Evolutionary conservation across 2,113 vertebrate species (phyloP), one percentile per base, ranked within the genome.

Genomic region (Emberiza fucata): DNA sequence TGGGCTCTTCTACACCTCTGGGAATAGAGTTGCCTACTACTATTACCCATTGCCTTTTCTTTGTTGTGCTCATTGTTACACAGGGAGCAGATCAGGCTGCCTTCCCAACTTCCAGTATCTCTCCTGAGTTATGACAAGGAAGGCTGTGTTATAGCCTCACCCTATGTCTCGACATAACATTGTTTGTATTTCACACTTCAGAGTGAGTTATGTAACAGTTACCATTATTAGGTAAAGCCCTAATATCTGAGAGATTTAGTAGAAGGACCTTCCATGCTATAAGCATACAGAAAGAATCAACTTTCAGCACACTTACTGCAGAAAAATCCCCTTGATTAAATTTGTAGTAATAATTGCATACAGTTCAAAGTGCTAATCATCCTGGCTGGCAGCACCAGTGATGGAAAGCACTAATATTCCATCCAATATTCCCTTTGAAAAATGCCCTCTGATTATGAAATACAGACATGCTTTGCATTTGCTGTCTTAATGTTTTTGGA

Each of bases 281-380:
- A 31, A 15, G 31, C 24, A 53, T 50, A 60, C 45, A 73, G 79
- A 86, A 86, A 86, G 40, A 76, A 51, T 24, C 27, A 86, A 71
- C 57, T 94, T 92, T 57, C 90, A 73, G 59, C n/a, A 78, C 16
- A 42, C 5, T 92, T 87, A 68, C 60, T 91, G 83, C 47, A 63
- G 79, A 47, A 92, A 94, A 92, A 92, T 94, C 44, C 37, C 45
- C 84, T 77, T 92, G 72, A 94, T 94, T 94, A 86, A 88, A 87
- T 86, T 47, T 81, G 72, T 50, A 89, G 40, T 88, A 59, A 84
- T 97, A 96, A 97, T 70, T 95, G 84, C 76, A 73, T 63, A 89
- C 88, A 89, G 76, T 96, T 96, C 94, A 95, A 97, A 96, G 69
- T 92, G 72, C 61, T 94, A 91, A 94, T 95, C 90, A 84, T 88